These are phyloP conservation scores for human DNA, from an alignment of 2,113 vertebrate genomes.

Conservation along the genomic window GRCh38 chr3:120272501-120273000, in stretches of 20 bases:
- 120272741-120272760: not conserved
- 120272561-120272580: not conserved
- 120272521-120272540: not conserved
- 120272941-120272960: not conserved
- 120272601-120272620: not conserved
- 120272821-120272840: not conserved
- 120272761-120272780: not conserved
- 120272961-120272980: slow-evolving; percentile 13
- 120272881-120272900: not conserved
- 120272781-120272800: not conserved
- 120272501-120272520: slow-evolving; percentile 43
- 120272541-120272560: not conserved
- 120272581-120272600: not conserved
- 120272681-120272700: not conserved
- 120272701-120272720: not conserved
- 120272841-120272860: slow-evolving; percentile 31
- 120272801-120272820: not conserved
- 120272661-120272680: slow-evolving; percentile 24
- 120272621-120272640: not conserved
- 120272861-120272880: not conserved
- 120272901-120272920: not conserved
- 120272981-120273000: not conserved
- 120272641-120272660: slow-evolving; percentile 5
- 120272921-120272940: slow-evolving; percentile 37
- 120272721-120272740: slow-evolving; percentile 11